These are phyloP conservation scores for Cephalopterus ornatus DNA, from an alignment of 2,113 vertebrate species.

Conservation along the genomic window DNA sequence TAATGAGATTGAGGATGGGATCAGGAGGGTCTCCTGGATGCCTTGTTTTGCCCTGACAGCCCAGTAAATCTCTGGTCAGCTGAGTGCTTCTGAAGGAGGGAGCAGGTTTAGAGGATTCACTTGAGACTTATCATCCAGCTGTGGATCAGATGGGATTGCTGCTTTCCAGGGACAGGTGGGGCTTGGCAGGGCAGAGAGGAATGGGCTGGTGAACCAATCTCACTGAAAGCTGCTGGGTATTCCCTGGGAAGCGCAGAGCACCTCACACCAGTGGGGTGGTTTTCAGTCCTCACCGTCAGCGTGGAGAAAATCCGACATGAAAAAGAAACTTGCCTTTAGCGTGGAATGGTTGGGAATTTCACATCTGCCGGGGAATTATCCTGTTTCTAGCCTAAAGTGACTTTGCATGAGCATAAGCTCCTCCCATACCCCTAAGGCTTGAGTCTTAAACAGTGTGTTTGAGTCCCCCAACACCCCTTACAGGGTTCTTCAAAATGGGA, in stretches of 20 bases:
- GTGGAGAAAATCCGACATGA: not conserved
- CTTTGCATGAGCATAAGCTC: not conserved
- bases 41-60: constrained; percentile 32
- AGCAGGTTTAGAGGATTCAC: not conserved
- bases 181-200: not conserved
- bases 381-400: not conserved
- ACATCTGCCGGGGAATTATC: not conserved
- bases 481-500: not conserved
- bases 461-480: not conserved
- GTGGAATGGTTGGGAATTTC: not conserved
- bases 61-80: constrained; percentile 36
- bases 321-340: not conserved
- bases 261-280: accelerated
- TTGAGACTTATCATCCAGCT: not conserved
- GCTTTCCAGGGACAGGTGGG: not conserved
- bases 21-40: constrained; percentile 14
- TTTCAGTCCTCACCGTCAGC: not conserved
- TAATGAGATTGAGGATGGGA: constrained; percentile 60
- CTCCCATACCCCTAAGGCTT: not conserved
- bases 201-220: not conserved
- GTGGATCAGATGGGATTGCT: not conserved
- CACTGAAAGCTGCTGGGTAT: not conserved
- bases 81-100: not conserved
- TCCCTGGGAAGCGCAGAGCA: not conserved
- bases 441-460: not conserved